phyloP scores from a whole-genome alignment of 2,888 invertebrate species.

The Pterobdella sp. region DNA sequence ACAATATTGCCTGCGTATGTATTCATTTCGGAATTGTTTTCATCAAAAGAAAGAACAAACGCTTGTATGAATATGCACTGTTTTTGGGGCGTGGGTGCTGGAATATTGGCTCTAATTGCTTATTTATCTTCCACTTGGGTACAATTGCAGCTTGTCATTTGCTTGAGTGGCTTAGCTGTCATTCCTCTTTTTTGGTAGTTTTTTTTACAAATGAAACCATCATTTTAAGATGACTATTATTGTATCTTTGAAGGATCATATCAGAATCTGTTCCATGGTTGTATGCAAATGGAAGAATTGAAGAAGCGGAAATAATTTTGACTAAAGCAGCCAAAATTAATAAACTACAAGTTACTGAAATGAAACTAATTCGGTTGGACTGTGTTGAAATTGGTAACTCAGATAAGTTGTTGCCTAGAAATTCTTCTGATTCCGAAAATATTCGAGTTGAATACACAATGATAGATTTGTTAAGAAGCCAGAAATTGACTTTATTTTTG shows the following conservation, averaged over 20 bases:
- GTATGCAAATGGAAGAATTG: conserved; percentile 35
- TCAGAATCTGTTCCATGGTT: conserved; percentile 40
- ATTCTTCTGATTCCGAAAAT: too few species aligned
- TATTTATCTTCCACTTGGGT: conserved; percentile 37
- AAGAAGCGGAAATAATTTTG: conserved; percentile 37
- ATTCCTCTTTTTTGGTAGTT: conserved; percentile 34
- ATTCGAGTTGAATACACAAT: too few species aligned
- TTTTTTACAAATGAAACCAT: neutral
- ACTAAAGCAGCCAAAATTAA: conserved; percentile 38
- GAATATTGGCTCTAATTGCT: conserved; percentile 34
- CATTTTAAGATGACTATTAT: neutral
- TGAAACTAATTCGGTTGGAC: neutral
- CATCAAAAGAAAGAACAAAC: conserved; percentile 35
- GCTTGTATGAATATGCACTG: conserved; percentile 34
- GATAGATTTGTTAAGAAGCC: neutral
- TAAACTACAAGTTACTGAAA: conserved; percentile 18
- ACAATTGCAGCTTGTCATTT: conserved; percentile 34
- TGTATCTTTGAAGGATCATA: conserved; percentile 35
- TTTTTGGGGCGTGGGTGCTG: conserved; percentile 36
- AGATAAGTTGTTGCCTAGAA: too few species aligned
- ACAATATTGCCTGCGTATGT: conserved; percentile 36
- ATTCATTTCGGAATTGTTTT: conserved; percentile 38
- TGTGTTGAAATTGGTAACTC: too few species aligned
- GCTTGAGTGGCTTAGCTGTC: conserved; percentile 31
- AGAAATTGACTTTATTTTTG: neutral